A percentile compares a stretch with the other conserved stretches of the same genome.
These are phyloP conservation scores for Choloepus hoffmanni DNA, from an alignment of 2,113 vertebrate genomes.

Conservation along the genomic window DNA sequence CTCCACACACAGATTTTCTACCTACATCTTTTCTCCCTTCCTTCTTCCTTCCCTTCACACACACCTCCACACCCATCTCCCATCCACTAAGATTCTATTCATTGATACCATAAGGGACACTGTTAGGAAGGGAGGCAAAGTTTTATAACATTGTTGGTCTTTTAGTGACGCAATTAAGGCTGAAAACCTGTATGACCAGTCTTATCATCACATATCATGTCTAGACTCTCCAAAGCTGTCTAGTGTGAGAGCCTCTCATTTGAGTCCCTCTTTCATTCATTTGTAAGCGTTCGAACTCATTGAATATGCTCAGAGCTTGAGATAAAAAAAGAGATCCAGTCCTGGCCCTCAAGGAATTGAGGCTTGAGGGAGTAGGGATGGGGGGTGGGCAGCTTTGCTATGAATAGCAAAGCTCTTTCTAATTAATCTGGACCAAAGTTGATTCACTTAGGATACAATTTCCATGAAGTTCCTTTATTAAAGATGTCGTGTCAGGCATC, in stretches of 20 bases:
- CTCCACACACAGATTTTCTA: neutral
- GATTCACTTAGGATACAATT: constrained; percentile 26
- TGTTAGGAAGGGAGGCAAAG: neutral
- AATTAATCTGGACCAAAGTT: neutral
- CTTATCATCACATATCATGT: neutral
- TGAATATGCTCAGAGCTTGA: neutral
- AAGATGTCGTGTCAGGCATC: neutral
- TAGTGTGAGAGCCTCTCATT: neutral
- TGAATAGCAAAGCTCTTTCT: neutral
- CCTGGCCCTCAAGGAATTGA: neutral
- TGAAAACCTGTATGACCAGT: neutral
- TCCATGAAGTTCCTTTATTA: neutral
- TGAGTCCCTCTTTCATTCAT: neutral
- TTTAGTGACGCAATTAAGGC: neutral
- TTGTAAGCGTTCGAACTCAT: neutral
- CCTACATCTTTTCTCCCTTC: neutral
- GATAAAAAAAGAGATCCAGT: neutral
- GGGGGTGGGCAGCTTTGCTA: neutral
- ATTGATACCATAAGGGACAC: neutral
- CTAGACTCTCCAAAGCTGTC: neutral
- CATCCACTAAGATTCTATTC: constrained; percentile 20
- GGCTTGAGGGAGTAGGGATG: neutral
- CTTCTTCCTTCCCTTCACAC: neutral
- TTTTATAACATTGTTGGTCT: neutral
- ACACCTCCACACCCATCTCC: neutral